Percentiles rank a stretch among this genome's conserved stretches.
Evolutionary conservation across 2,888 invertebrate species (phyloP).

Genomic region (Pyrgus malvae): DNA sequence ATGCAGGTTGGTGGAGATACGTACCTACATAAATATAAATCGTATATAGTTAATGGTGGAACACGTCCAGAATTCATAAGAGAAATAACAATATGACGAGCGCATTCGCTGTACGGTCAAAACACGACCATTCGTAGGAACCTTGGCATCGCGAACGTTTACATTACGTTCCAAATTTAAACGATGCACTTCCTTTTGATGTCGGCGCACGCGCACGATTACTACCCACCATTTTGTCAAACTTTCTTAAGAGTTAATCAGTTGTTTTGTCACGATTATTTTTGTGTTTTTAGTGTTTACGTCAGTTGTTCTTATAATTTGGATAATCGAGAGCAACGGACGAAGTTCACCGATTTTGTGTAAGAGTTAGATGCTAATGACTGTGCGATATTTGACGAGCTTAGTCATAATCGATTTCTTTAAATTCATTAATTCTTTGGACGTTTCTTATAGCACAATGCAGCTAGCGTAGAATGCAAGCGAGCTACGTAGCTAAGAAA

Average conservation of each 20-base stretch:
- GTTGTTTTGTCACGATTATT: background rate
- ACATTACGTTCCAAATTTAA: slow-evolving; percentile 56
- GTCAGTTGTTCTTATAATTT: slow-evolving; percentile 4
- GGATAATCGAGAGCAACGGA: background rate
- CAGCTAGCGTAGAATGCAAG: too few species aligned
- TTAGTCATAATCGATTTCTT: too few species aligned
- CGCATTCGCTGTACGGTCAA: slow-evolving; percentile 27
- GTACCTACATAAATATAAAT: too few species aligned
- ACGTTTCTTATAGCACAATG: too few species aligned
- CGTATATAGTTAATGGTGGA: background rate
- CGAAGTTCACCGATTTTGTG: slow-evolving; percentile 7
- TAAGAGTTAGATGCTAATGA: background rate
- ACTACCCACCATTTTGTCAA: slow-evolving; percentile 17
- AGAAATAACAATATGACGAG: slow-evolving; percentile 40
- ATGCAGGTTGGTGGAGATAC: too few species aligned
- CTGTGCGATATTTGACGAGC: too few species aligned
- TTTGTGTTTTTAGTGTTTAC: slow-evolving; percentile 7
- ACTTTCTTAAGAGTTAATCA: slow-evolving; percentile 8
- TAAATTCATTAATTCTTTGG: too few species aligned
- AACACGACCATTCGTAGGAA: slow-evolving; percentile 44
- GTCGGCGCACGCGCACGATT: slow-evolving; percentile 39
- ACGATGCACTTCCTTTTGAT: slow-evolving; percentile 52
- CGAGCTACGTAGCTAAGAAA: too few species aligned
- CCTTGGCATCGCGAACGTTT: slow-evolving; percentile 52
- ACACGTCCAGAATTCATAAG: background rate